These are phyloP conservation scores for Pantala flavescens DNA, from an alignment of 1,140 invertebrate species.

Conservation along the genomic window DNA sequence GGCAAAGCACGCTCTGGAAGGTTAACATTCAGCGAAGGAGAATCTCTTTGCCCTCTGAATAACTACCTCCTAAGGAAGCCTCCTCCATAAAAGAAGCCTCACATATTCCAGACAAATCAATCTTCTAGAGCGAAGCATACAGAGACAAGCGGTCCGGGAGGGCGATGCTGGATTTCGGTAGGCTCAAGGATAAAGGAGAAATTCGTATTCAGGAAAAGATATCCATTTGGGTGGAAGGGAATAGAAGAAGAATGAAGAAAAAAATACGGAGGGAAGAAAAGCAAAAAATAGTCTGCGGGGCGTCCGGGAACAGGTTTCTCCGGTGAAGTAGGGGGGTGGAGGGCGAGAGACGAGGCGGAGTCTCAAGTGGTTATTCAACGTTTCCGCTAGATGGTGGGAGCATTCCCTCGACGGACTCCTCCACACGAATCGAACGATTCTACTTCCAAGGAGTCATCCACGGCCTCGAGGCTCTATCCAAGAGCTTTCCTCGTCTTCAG, in stretches of 20 bases:
- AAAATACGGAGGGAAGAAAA: not conserved
- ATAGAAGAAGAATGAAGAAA: constrained; percentile 10
- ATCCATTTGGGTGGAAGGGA: not conserved
- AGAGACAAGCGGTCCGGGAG: constrained; percentile 1
- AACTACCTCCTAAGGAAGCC: not conserved
- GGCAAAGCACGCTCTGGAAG: too few relatives aligned
- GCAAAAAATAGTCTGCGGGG: not conserved
- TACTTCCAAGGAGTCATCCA: too few relatives aligned
- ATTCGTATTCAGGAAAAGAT: constrained; percentile 10
- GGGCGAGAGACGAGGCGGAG: not conserved
- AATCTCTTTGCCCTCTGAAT: too few relatives aligned
- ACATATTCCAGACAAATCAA: constrained; percentile 7
- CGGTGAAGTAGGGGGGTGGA: not conserved
- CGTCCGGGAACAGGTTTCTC: constrained; percentile 2
- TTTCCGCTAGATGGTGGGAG: not conserved
- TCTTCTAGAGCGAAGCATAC: not conserved
- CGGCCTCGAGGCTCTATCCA: too few relatives aligned
- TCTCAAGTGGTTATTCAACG: not conserved
- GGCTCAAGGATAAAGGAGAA: constrained; percentile 8
- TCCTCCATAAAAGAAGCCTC: constrained; percentile 5
- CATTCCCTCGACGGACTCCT: not conserved
- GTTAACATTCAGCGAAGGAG: too few relatives aligned
- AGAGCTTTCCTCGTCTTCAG: too few relatives aligned
- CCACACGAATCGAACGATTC: too few relatives aligned
- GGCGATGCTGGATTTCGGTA: not conserved